These are phyloP conservation scores for Geotrypetes seraphini DNA, from an alignment of 2,797 vertebrate species.

Conservation along the genomic window DNA sequence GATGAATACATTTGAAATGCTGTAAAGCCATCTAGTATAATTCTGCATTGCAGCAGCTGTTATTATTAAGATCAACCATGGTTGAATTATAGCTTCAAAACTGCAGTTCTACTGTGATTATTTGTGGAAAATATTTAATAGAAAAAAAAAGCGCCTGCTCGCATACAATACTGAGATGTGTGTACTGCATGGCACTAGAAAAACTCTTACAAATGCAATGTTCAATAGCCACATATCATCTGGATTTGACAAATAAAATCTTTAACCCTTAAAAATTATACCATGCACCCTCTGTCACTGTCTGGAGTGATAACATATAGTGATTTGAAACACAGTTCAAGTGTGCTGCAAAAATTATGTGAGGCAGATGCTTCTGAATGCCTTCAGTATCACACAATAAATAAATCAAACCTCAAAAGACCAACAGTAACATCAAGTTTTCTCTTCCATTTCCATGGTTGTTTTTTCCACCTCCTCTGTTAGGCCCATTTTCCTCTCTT, in stretches of 20 bases:
- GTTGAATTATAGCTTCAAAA: not conserved
- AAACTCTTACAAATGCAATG: constrained; percentile 7
- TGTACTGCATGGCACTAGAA: constrained; percentile 10
- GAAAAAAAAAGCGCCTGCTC: not conserved
- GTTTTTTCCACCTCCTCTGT: too few species aligned
- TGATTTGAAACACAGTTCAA: constrained; percentile 22
- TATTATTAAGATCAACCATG: not conserved
- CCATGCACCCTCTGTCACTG: constrained; percentile 8
- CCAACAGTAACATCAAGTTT: too few species aligned
- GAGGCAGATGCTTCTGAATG: constrained; percentile 21
- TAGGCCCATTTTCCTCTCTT: too few species aligned
- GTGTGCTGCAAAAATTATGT: constrained; percentile 6
- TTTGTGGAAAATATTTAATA: not conserved
- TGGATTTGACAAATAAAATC: constrained; percentile 19
- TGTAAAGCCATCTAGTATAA: not conserved
- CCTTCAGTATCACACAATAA: constrained; percentile 5
- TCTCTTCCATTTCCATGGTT: too few species aligned
- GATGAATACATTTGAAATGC: not conserved
- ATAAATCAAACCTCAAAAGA: too few species aligned
- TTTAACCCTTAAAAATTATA: not conserved
- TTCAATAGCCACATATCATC: constrained; percentile 1
- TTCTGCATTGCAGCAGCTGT: not conserved
- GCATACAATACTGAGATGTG: not conserved
- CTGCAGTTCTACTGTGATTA: not conserved
- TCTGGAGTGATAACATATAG: constrained; percentile 12